Percentiles rank a stretch among this genome's conserved stretches.
Evolutionary conservation across 2,888 invertebrate genomes (phyloP).

Genomic region (Folsomia candida): DNA sequence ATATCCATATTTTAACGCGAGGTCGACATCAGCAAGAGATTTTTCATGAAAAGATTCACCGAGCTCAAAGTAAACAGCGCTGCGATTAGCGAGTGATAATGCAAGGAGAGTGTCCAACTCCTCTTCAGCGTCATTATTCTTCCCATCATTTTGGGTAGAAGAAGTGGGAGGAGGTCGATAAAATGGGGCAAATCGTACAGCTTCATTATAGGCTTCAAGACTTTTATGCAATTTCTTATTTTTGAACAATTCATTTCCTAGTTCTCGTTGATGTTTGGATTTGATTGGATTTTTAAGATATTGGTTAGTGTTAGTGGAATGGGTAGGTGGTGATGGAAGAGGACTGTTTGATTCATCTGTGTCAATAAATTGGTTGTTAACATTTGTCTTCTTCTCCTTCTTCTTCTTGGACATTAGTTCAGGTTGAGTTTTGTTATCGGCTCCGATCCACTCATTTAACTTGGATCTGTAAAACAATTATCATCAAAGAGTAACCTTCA

Average conservation of each 20-base stretch:
- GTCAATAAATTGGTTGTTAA: not conserved
- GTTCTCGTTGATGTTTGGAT: constrained; percentile 55
- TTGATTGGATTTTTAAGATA: constrained; percentile 8
- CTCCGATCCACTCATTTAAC: constrained; percentile 37
- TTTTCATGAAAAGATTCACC: constrained; percentile 56
- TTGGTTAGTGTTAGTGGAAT: not conserved
- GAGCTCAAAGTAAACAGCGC: constrained; percentile 51
- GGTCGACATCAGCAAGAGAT: constrained; percentile 64
- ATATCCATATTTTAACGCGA: constrained; percentile 64
- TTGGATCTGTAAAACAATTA: constrained; percentile 28
- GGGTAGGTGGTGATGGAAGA: not conserved
- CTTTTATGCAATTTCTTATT: constrained; percentile 59
- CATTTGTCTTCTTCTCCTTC: not conserved
- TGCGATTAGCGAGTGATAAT: constrained; percentile 49
- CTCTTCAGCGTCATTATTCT: constrained; percentile 27
- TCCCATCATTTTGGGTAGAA: constrained; percentile 53
- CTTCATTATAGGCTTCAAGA: constrained; percentile 63
- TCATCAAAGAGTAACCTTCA: no score
- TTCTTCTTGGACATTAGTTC: not conserved
- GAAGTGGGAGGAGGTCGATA: not conserved
- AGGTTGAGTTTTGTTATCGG: constrained; percentile 1
- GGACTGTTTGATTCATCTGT: constrained; percentile 1
- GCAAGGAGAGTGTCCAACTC: not conserved
- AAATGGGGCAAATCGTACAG: constrained; percentile 62
- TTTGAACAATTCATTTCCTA: constrained; percentile 63